Conservation (phyloP, 2,113 vertebrate genomes). For the Ceuthmochares aereus region DNA sequence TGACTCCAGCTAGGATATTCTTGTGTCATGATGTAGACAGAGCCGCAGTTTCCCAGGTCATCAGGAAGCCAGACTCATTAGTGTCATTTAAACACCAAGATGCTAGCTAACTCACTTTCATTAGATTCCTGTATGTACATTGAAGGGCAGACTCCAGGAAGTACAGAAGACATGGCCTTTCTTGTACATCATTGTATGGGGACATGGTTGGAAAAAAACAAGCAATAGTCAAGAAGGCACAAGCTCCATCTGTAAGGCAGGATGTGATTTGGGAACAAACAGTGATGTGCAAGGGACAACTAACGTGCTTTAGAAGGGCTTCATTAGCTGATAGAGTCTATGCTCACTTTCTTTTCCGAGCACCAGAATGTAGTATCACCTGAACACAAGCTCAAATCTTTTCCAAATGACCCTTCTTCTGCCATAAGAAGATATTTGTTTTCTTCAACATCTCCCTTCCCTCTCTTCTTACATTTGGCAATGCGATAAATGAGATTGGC, state of each 20-base stretch:
- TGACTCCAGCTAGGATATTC: neutral
- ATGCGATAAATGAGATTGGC: neutral
- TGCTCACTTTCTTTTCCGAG: neutral
- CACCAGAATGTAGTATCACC: neutral
- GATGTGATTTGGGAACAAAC: neutral
- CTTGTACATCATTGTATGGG: neutral
- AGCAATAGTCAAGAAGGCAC: neutral
- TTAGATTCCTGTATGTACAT: rapidly evolving
- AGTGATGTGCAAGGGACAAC: neutral
- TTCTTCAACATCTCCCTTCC: neutral
- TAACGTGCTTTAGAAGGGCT: neutral
- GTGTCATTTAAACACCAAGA: neutral
- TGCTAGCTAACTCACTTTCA: neutral
- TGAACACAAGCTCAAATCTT: neutral
- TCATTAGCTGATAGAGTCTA: rapidly evolving
- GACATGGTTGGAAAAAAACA: neutral
- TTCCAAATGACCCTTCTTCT: neutral
- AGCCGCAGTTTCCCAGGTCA: neutral
- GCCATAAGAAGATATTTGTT: neutral
- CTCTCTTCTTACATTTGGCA: neutral
- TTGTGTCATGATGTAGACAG: neutral
- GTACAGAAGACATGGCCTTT: neutral
- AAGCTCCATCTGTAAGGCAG: neutral
- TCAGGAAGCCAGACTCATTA: neutral
- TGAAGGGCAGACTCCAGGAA: neutral